Evolutionary conservation across 2,113 vertebrate genomes (phyloP).

Genomic region (Zosterops japonicus): DNA sequence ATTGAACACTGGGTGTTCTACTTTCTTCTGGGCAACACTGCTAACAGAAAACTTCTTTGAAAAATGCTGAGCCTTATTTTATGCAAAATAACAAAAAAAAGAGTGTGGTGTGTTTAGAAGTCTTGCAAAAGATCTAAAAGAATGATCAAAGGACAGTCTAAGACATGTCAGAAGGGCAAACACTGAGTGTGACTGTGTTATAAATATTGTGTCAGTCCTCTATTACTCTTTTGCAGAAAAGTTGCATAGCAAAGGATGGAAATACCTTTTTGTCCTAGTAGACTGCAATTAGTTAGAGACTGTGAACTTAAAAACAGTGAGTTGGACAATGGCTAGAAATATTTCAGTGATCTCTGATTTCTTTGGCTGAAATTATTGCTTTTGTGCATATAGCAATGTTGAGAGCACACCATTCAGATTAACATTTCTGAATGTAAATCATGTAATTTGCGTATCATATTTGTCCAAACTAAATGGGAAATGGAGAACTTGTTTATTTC

Average conservation of each 20-base stretch:
- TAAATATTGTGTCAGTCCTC: not conserved
- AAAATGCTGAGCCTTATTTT: not conserved
- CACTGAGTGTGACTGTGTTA: not conserved
- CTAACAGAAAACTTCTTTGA: not conserved
- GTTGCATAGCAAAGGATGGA: not conserved
- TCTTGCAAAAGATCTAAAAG: not conserved
- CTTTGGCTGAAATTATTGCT: not conserved
- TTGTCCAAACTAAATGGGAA: not conserved
- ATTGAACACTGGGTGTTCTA: not conserved
- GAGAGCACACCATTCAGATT: not conserved
- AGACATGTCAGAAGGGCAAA: not conserved
- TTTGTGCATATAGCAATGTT: not conserved
- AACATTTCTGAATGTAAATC: not conserved
- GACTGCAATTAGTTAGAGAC: not conserved
- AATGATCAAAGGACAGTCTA: not conserved
- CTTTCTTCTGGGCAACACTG: not conserved
- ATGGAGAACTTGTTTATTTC: not conserved
- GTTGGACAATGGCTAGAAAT: not conserved
- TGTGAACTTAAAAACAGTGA: not conserved
- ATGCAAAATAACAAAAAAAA: not conserved
- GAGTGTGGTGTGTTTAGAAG: not conserved
- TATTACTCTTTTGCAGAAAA: not conserved
- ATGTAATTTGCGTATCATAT: not conserved
- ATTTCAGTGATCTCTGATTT: not conserved
- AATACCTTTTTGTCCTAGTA: not conserved